Evolutionary conservation across 2,888 invertebrate species (phyloP), one percentile per base, ranked within the genome.

Genomic region (Odontothrips loti): DNA sequence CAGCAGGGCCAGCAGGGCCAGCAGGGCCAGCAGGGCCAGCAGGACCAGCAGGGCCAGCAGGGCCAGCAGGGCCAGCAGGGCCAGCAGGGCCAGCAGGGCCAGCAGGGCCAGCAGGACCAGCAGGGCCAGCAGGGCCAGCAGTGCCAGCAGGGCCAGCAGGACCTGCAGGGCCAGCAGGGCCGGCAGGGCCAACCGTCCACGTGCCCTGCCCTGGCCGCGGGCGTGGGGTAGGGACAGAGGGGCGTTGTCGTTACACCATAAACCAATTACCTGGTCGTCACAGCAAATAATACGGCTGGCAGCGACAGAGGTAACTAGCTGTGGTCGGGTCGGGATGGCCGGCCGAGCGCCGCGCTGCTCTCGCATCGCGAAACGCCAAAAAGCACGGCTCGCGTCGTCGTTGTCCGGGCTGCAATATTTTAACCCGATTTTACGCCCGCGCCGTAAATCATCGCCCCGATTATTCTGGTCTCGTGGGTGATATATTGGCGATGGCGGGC

Each of bases 191-290:
- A 6, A 43, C 34, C 34, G 3, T 43, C 34, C 34, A 6, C 34
- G 34, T 2, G 34, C 34, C 34, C 34, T 43, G 34, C 34, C 34
- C 34, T 6, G 34, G 3, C 34, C 34, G 34, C 34, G 34, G 34
- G 34, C 34, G 34, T 43, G 34, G 3, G 34, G 34, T 4, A 43
- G 6, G 34, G 34, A 43, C 34, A 43, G 68, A 9, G 12, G 23
- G 68, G 11, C 68, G 27, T 27, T 75, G 68, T 75, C 68, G 68
- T 75, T 75, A 75, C 68, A 75, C 27, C 23, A 27, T 75, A 75
- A 75, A 75, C 68, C 68, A 75, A 75, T 75, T 75, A 75, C 68
- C 68, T 75, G 68, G 68, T 27, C 23, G 68, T 75, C 68, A 75
- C 68, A 27, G 68, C 68, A 23, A 27, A 75, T 27, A 75, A 27